Evolutionary conservation across 2,797 vertebrate genomes (phyloP), one percentile per base, ranked within the genome.

Genomic region (Sylvilagus floridanus): DNA sequence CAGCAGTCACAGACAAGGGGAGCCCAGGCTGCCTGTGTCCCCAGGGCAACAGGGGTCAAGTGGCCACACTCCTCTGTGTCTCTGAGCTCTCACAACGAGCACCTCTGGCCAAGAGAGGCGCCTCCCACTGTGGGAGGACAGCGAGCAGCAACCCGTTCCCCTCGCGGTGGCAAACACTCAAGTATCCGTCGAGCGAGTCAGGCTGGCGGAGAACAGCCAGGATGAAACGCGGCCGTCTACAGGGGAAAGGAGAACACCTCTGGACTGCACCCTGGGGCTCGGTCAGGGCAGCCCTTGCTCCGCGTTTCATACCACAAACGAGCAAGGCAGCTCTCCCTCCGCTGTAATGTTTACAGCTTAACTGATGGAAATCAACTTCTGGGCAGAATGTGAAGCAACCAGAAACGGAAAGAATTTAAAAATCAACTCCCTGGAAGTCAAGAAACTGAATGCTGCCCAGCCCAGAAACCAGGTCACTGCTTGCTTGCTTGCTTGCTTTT

Each of bases 141-240:
- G 50, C 72, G 62, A 79, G 83, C 69, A 68, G 84, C 54, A 37
- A 35, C 47, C 47, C 72, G 1, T 73, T 85, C 68, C 37, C 50
- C 72, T 84, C 35, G 24, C 54, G 30, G 35, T 69, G 35, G 71
- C 72, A 88, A 83, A 28, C 79, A 85, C 21, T 86, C 82, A 89
- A 81, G 76, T 90, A 88, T 83, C 72, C 93, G 66, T 62, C 26
- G 87, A 57, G 60, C 76, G 37, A 84, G 85, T 92, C 85, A 95
- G 78, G 9, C 52, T 85, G 54, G 62, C 9, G 62, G 11, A 81
- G 91, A 76, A 71, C 9, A 62, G 76, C 13, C 32, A 91, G 47
- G n/a, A 6, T n/a, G 13, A 68, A 77, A 54, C 37, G 30, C 19
- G 19, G 1, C 17, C 42, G 8, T 37, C 37, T 37, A 37, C 37